phyloP scores from a whole-genome alignment of 2,113 vertebrate genomes.

The Pseudopodoces humilis region DNA sequence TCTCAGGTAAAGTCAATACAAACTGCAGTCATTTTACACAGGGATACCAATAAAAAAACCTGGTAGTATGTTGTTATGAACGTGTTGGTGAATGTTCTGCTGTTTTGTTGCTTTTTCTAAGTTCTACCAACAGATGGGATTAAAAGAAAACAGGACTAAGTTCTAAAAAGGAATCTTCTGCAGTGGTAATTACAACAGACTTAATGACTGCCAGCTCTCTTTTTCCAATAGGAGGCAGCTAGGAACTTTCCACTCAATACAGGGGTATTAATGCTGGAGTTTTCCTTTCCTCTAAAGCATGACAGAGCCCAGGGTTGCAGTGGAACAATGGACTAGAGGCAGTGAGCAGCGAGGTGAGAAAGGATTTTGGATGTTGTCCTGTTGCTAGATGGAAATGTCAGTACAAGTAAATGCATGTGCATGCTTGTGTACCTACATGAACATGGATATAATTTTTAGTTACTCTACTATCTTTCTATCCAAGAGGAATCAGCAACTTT shows the following conservation, averaged over 20 bases:
- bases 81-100: not conserved
- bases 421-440: not conserved
- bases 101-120: not conserved
- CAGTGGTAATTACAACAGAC: not conserved
- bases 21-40: conserved; percentile 39
- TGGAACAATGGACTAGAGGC: not conserved
- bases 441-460: not conserved
- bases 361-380: not conserved
- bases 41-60: conserved; percentile 23
- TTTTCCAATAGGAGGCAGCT: not conserved
- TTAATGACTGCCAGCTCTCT: not conserved
- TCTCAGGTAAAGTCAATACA: conserved; percentile 56
- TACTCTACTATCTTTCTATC: not conserved
- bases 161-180: conserved; percentile 32
- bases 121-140: conserved; percentile 5
- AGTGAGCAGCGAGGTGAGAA: not conserved
- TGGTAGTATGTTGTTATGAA: not conserved
- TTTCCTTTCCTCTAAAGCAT: not conserved
- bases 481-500: not conserved
- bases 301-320: not conserved
- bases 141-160: conserved; percentile 58
- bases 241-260: not conserved
- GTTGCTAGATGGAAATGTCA: not conserved
- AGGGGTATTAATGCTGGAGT: not conserved
- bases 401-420: too few relatives aligned